Conservation (phyloP, 2,113 vertebrate species). For the Porphyrio hochstetteri region DNA sequence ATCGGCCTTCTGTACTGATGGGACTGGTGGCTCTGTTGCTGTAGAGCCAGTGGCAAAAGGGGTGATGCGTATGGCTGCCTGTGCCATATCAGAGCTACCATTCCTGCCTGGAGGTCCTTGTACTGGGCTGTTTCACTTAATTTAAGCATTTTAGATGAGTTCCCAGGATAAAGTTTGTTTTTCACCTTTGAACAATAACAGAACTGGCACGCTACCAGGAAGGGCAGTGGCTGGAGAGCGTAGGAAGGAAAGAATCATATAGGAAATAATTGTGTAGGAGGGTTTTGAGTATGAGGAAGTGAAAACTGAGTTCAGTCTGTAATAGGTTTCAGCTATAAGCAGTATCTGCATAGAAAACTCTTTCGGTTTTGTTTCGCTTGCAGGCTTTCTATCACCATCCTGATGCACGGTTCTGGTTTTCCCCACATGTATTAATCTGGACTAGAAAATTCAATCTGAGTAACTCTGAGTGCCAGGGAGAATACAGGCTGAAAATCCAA, state of each 20-base stretch:
- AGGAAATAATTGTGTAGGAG: slow-evolving; percentile 24
- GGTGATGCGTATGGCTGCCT: rapidly evolving
- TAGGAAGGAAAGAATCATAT: slow-evolving; percentile 16
- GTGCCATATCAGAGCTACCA: rapidly evolving
- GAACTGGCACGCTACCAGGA: neutral
- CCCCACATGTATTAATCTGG: neutral
- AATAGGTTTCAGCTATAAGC: neutral
- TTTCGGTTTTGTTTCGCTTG: neutral
- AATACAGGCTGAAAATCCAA: neutral
- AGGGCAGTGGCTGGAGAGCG: neutral
- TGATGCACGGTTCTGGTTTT: neutral
- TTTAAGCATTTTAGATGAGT: neutral
- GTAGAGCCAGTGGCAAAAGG: neutral
- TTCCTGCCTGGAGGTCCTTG: neutral
- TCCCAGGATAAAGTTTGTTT: slow-evolving; percentile 13
- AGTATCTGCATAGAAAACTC: neutral
- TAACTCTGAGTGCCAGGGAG: neutral
- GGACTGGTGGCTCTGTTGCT: neutral
- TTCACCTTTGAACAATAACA: slow-evolving; percentile 1
- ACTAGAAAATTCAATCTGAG: neutral
- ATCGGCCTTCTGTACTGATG: neutral
- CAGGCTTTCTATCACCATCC: neutral
- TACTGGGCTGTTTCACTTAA: neutral
- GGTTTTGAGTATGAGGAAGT: neutral
- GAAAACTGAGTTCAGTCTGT: neutral